A percentile compares a stretch with the other conserved stretches of the same genome.
Conservation (phyloP, 2,888 invertebrate species). For the Sesia bembeciformis region DNA sequence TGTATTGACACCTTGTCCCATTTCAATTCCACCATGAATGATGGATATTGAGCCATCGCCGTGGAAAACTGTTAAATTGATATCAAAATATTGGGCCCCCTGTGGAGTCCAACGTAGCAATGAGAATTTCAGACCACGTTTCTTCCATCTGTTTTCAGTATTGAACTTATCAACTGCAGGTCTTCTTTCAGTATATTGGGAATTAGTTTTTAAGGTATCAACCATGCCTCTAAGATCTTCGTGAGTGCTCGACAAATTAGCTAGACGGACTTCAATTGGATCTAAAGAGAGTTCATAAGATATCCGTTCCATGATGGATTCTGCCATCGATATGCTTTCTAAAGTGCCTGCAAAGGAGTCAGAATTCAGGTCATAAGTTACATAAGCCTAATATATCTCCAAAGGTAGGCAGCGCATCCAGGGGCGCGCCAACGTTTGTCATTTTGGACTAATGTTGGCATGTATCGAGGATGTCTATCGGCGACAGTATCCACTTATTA, state of each 20-base stretch:
- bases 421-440: no score
- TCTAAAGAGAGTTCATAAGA: conserved; percentile 59
- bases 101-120: conserved; percentile 74
- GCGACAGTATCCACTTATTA: no score
- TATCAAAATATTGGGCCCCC: conserved; percentile 36
- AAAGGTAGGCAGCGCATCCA: no score
- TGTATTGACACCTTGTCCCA: conserved; percentile 83
- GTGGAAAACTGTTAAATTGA: conserved; percentile 74
- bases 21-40: conserved; percentile 77
- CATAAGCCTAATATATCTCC: no score
- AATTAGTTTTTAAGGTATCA: conserved; percentile 56
- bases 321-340: conserved; percentile 66
- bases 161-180: conserved; percentile 65
- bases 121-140: conserved; percentile 76
- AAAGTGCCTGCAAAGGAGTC: conserved; percentile 42
- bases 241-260: conserved; percentile 40
- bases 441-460: no score
- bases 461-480: no score
- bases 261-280: conserved; percentile 59
- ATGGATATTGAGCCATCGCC: conserved; percentile 77
- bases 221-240: conserved; percentile 43
- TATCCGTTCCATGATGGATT: conserved; percentile 76
- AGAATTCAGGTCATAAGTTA: no score
- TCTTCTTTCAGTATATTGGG: conserved; percentile 61
- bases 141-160: conserved; percentile 79